Evolutionary conservation across 2,113 vertebrate genomes (phyloP).

Genomic region (Heterotilapia buettikoferi): DNA sequence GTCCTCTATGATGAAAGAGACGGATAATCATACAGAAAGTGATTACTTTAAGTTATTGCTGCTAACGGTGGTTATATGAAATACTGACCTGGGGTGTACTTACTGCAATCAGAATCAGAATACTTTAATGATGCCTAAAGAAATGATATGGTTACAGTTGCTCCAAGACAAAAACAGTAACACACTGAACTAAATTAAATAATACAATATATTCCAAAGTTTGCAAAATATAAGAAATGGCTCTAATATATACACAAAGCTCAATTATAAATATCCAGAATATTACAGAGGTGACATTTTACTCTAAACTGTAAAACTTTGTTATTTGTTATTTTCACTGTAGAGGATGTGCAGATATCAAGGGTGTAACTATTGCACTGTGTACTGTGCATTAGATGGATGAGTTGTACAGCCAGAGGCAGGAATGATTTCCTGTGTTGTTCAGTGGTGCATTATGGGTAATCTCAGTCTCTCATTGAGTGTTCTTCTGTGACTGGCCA

Average conservation of each 20-base stretch:
- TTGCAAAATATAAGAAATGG: background rate
- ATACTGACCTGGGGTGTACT: background rate
- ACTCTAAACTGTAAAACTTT: background rate
- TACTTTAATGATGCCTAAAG: background rate
- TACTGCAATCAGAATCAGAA: background rate
- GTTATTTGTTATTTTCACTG: background rate
- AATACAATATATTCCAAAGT: background rate
- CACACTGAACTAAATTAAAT: background rate
- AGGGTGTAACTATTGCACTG: background rate
- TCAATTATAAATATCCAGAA: background rate
- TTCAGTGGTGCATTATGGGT: background rate
- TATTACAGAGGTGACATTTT: background rate
- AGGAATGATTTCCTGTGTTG: background rate
- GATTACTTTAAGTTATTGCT: background rate
- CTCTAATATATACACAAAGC: background rate
- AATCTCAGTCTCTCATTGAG: background rate
- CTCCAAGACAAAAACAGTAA: background rate
- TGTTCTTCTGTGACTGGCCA: background rate
- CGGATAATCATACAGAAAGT: background rate
- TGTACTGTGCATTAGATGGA: background rate
- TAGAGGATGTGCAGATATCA: background rate
- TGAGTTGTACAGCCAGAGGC: background rate
- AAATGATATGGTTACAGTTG: background rate
- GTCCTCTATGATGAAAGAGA: background rate
- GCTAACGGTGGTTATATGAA: background rate